Evolutionary conservation across 2,888 invertebrate genomes (phyloP).

Genomic region (Nemotelus pantherinus): DNA sequence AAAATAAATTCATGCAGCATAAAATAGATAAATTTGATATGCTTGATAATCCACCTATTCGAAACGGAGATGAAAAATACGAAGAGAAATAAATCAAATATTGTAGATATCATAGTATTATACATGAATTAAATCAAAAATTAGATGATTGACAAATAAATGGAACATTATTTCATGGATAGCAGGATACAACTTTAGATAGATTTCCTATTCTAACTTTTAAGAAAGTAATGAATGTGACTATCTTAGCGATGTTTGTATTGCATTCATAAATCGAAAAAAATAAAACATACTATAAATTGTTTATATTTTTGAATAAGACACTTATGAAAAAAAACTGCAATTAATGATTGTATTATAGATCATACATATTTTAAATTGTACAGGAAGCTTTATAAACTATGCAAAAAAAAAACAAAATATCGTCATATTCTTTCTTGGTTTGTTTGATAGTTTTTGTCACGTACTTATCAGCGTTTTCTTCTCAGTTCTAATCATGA

Average conservation of each 20-base stretch:
- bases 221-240: background rate
- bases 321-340: constrained; percentile 18
- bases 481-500: too few relatives aligned
- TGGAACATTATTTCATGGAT: background rate
- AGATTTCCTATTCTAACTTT: constrained; percentile 13
- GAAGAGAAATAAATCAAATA: constrained; percentile 15
- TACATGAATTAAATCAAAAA: background rate
- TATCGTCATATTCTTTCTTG: too few relatives aligned
- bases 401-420: too few relatives aligned
- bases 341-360: background rate
- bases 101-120: background rate
- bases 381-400: too few relatives aligned
- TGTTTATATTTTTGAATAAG: too few relatives aligned
- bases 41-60: constrained; percentile 20
- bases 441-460: background rate
- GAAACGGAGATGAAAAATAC: background rate
- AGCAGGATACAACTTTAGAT: constrained; percentile 17
- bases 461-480: background rate
- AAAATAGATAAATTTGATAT: background rate
- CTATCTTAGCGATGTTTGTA: too few relatives aligned
- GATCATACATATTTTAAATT: too few relatives aligned
- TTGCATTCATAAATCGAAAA: too few relatives aligned
- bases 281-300: too few relatives aligned
- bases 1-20: too few relatives aligned
- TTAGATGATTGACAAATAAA: background rate